Conservation (phyloP, 2,113 vertebrate species). For the Ramphastos sulfuratus region DNA sequence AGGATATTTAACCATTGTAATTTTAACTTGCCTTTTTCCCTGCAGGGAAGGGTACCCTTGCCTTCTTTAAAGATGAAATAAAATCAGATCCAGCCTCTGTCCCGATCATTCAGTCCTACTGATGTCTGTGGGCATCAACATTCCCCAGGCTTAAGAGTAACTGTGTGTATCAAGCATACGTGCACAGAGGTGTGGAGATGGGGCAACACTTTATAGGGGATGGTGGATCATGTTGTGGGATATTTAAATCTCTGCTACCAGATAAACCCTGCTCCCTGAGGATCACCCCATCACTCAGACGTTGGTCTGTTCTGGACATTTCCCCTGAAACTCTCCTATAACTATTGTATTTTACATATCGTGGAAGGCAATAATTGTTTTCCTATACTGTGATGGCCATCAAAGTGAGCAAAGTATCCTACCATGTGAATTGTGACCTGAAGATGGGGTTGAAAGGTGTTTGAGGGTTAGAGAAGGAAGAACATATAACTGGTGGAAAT, state of each 20-base stretch:
- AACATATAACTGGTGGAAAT: background rate
- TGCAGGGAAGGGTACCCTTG: background rate
- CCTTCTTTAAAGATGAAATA: background rate
- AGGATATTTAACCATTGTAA: background rate
- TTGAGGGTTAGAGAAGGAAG: conserved; percentile 45
- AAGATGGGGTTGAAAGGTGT: conserved; percentile 59
- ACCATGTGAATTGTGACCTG: background rate
- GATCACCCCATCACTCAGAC: background rate
- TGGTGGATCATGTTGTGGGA: background rate
- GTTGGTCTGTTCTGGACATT: background rate
- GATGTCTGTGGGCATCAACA: background rate
- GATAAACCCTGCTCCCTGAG: background rate
- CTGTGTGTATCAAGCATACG: background rate
- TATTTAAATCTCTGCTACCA: background rate
- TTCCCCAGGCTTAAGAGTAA: background rate
- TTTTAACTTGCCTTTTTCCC: background rate
- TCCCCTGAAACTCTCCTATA: background rate
- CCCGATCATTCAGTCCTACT: background rate
- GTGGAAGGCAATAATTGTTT: background rate
- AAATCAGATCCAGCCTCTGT: background rate
- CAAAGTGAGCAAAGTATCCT: conserved; percentile 10
- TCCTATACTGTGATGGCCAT: background rate
- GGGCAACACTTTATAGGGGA: background rate
- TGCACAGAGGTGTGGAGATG: background rate
- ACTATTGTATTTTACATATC: background rate